These are phyloP conservation scores for Cantharis rustica DNA, from an alignment of 2,888 invertebrate species.

Conservation along the genomic window DNA sequence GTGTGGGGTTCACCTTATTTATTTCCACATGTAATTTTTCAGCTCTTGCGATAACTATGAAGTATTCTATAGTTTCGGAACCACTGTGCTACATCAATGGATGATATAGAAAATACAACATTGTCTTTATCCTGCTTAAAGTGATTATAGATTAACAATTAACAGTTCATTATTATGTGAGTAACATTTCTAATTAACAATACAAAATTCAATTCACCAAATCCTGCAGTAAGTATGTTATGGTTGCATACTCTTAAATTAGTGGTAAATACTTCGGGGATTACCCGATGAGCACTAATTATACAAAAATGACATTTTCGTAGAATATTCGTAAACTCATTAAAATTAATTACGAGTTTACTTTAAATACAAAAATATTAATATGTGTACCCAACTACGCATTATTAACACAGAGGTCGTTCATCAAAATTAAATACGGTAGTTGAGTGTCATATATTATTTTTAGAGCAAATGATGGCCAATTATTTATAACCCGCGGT, in stretches of 20 bases:
- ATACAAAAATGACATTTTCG: not conserved
- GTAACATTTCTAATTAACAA: not conserved
- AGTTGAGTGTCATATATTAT: not conserved
- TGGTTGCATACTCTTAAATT: not conserved
- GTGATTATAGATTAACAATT: not conserved
- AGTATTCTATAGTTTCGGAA: not conserved
- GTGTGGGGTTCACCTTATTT: not conserved
- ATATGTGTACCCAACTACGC: not conserved
- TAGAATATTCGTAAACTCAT: not conserved
- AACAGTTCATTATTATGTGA: not conserved
- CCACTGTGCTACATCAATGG: not conserved
- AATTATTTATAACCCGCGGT: not conserved
- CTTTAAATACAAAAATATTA: not conserved
- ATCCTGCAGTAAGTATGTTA: not conserved
- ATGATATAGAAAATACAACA: not conserved
- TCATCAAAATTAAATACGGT: not conserved
- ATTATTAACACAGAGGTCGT: not conserved
- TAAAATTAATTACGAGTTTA: not conserved
- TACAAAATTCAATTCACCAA: not conserved
- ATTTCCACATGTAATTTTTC: not conserved
- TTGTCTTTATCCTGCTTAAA: not conserved
- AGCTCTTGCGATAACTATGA: too few species aligned
- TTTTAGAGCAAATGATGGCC: not conserved
- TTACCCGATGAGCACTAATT: not conserved
- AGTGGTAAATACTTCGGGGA: not conserved